Percentiles rank a stretch among this genome's conserved stretches.
These are phyloP conservation scores for Anguilla obscura DNA, from an alignment of 2,797 vertebrate species.

Conservation along the genomic window DNA sequence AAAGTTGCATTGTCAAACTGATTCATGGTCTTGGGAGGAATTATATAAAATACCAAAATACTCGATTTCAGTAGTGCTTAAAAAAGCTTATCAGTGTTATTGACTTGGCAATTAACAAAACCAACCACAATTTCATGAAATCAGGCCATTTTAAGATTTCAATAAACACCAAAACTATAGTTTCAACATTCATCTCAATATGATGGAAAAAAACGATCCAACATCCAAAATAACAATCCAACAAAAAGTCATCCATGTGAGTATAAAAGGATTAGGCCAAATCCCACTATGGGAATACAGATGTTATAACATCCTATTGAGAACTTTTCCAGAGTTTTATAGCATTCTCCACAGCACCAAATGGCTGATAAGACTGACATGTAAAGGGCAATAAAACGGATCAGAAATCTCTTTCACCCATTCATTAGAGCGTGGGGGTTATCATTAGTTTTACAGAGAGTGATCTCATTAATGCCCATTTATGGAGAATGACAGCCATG, in stretches of 20 bases:
- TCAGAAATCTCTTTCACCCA: slow-evolving; percentile 7
- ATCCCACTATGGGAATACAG: slow-evolving; percentile 20
- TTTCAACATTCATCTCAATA: slow-evolving; percentile 26
- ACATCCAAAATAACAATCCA: not conserved
- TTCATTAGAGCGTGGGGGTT: not conserved
- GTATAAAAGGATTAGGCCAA: not conserved
- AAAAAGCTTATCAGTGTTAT: slow-evolving; percentile 26
- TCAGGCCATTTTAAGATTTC: slow-evolving; percentile 12
- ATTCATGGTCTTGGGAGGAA: not conserved
- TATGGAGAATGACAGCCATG: too few species aligned
- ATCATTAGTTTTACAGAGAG: not conserved
- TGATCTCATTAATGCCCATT: not conserved
- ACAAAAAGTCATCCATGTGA: not conserved
- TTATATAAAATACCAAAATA: slow-evolving; percentile 31
- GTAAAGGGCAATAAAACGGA: slow-evolving; percentile 24
- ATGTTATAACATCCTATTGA: slow-evolving; percentile 17
- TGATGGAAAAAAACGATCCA: slow-evolving; percentile 19
- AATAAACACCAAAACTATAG: slow-evolving; percentile 19
- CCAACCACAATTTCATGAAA: slow-evolving; percentile 35
- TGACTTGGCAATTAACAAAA: slow-evolving; percentile 34
- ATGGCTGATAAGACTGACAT: slow-evolving; percentile 27
- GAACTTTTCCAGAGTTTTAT: slow-evolving; percentile 26
- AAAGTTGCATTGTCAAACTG: slow-evolving; percentile 25
- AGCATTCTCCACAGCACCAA: slow-evolving; percentile 26
- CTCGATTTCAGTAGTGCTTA: not conserved